These are phyloP conservation scores for Nephila pilipes DNA, from an alignment of 1,140 invertebrate genomes.

Conservation along the genomic window DNA sequence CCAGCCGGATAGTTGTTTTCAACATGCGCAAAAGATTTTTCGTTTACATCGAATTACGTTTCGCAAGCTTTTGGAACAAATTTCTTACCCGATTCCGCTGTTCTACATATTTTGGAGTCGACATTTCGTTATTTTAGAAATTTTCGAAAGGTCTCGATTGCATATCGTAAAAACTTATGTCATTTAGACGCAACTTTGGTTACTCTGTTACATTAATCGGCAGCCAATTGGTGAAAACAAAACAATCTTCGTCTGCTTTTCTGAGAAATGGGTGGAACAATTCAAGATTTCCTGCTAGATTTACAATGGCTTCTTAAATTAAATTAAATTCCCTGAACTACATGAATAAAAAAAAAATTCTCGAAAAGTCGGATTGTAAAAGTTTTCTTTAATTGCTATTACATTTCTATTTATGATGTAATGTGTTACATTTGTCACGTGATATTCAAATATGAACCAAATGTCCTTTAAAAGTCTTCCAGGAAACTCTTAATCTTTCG, in stretches of 20 bases:
- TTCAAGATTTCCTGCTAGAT: neutral
- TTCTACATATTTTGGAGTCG: slow-evolving; percentile 18
- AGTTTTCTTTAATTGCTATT: too few species aligned
- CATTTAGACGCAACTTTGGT: neutral
- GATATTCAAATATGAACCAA: too few species aligned
- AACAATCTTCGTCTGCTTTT: neutral
- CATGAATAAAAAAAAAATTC: too few species aligned
- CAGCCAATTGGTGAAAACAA: slow-evolving; percentile 14
- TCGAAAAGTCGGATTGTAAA: too few species aligned
- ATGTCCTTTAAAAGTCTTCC: too few species aligned
- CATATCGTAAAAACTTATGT: neutral
- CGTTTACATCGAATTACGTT: too few species aligned
- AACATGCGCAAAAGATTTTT: neutral
- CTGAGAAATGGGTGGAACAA: neutral
- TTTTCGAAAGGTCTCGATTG: slow-evolving; percentile 9
- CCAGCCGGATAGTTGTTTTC: neutral
- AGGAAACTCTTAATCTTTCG: too few species aligned
- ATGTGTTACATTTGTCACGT: too few species aligned
- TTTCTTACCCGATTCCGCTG: slow-evolving; percentile 39
- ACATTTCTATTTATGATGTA: too few species aligned
- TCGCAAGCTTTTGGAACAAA: neutral
- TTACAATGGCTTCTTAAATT: neutral
- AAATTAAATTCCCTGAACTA: too few species aligned
- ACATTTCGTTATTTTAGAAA: neutral
- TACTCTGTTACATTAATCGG: neutral